phyloP scores from a whole-genome alignment of 2,113 vertebrate genomes.

The Ameiurus melas region DNA sequence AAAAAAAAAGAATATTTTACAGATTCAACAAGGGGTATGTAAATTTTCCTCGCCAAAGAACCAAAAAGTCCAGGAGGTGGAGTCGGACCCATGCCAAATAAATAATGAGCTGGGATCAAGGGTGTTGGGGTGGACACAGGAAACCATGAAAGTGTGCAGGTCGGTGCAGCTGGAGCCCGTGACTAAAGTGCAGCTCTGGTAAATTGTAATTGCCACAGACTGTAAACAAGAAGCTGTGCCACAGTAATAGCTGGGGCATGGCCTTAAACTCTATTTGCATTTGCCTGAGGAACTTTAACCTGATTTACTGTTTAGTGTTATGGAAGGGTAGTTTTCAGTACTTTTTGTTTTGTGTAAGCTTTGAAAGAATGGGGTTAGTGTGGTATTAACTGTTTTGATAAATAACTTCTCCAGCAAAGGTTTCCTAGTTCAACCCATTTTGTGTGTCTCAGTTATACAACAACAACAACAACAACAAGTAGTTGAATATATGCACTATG shows the following conservation, averaged over 20 bases:
- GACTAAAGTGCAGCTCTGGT: background rate
- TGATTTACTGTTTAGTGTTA: background rate
- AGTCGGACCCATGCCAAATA: background rate
- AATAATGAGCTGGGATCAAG: background rate
- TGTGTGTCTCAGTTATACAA: background rate
- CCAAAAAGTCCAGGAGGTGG: background rate
- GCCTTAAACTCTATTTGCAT: background rate
- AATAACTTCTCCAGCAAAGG: background rate
- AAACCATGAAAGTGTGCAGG: background rate
- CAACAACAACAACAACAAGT: background rate
- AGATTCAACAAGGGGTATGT: too few species aligned
- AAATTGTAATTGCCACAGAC: background rate
- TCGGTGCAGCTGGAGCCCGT: background rate
- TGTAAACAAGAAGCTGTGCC: background rate
- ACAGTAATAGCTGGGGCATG: background rate
- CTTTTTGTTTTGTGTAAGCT: background rate
- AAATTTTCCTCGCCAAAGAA: background rate
- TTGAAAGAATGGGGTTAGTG: background rate
- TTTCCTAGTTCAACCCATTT: background rate
- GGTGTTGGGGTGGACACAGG: background rate
- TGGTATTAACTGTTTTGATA: background rate
- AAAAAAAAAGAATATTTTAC: too few species aligned
- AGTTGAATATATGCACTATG: background rate
- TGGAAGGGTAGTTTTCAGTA: background rate
- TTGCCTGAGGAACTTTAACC: background rate